These are phyloP conservation scores for Vanessa cardui DNA, from an alignment of 2,888 invertebrate genomes.

Conservation along the genomic window DNA sequence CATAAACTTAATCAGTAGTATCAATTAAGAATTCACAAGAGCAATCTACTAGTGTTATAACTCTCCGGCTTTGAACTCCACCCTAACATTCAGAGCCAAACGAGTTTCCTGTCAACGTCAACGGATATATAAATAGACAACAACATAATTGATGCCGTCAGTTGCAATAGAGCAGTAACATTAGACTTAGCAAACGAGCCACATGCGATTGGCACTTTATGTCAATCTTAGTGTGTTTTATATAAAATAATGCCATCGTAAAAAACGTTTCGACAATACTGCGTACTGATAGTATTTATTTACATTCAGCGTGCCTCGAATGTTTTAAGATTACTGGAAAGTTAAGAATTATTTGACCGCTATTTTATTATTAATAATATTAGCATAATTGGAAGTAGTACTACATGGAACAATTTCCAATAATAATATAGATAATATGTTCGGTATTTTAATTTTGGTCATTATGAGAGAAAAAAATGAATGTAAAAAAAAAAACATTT, in stretches of 20 bases:
- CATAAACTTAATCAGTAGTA: not conserved
- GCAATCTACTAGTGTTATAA: not conserved
- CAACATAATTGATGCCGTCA: conserved; percentile 31
- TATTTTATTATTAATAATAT: no score
- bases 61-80: conserved; percentile 22
- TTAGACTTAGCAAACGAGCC: conserved; percentile 29
- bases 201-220: conserved; percentile 17
- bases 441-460: no score
- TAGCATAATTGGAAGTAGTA: no score
- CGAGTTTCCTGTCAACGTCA: conserved; percentile 49
- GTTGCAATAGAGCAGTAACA: conserved; percentile 20
- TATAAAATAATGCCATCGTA: not conserved
- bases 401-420: no score
- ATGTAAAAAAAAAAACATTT: no score
- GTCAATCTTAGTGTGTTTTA: not conserved
- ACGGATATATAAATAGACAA: conserved; percentile 41
- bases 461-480: no score
- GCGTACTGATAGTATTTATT: not conserved
- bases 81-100: conserved; percentile 37
- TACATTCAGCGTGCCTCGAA: not conserved
- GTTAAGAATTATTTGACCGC: no score
- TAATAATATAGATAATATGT: no score
- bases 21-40: not conserved
- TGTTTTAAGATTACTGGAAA: no score
- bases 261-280: not conserved